Evolutionary conservation across 2,797 vertebrate species (phyloP).

Genomic region (Leucoraja ocellata): DNA sequence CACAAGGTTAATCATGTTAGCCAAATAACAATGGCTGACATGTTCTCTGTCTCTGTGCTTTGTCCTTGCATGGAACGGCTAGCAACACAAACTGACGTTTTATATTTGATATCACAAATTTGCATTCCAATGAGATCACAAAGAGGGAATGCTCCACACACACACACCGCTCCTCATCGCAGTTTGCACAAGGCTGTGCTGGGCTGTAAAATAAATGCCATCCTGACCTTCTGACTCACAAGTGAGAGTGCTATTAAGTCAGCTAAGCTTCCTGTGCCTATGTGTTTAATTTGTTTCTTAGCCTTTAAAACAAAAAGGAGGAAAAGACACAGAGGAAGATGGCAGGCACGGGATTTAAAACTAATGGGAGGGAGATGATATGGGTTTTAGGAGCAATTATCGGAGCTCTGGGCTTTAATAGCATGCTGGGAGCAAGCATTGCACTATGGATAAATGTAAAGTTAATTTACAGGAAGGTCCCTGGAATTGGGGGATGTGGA

Average conservation of each 20-base stretch:
- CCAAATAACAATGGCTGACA: neutral
- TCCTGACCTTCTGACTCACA: neutral
- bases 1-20: neutral
- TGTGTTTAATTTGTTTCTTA: slow-evolving; percentile 5
- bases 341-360: slow-evolving; percentile 3
- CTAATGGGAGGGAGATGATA: neutral
- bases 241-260: neutral
- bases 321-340: neutral
- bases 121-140: slow-evolving; percentile 26
- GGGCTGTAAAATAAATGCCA: neutral
- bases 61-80: slow-evolving; percentile 4
- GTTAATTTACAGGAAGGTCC: neutral
- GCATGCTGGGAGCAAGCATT: neutral
- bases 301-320: neutral
- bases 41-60: neutral
- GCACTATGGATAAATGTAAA: neutral
- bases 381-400: neutral
- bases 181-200: neutral
- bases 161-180: neutral
- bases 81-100: neutral
- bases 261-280: slow-evolving; percentile 13
- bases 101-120: slow-evolving; percentile 11
- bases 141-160: slow-evolving; percentile 29
- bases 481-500: neutral
- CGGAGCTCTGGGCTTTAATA: neutral